These are phyloP conservation scores for Shargacucullia verbasci DNA, from an alignment of 2,888 invertebrate genomes.

Conservation along the genomic window DNA sequence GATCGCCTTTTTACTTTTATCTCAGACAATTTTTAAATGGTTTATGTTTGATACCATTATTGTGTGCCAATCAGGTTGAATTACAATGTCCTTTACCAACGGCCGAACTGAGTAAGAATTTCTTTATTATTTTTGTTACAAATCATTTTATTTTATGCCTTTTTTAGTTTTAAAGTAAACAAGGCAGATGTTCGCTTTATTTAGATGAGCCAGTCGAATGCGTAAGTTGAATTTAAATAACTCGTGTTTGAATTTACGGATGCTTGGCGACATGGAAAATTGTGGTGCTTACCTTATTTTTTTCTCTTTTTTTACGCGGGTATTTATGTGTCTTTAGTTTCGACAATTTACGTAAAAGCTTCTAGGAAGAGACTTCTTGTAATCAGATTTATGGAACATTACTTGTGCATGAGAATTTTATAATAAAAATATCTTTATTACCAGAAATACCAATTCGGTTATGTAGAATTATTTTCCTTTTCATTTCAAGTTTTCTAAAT, in stretches of 20 bases:
- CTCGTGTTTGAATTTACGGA: conserved; percentile 71
- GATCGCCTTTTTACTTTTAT: conserved; percentile 83
- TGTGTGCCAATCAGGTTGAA: conserved; percentile 89
- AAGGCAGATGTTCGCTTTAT: conserved; percentile 83
- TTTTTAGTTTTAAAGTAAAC: conserved; percentile 75
- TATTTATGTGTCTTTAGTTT: conserved; percentile 54
- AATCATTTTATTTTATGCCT: conserved; percentile 83
- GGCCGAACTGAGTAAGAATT: conserved; percentile 83
- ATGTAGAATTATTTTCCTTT: neutral
- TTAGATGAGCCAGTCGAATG: conserved; percentile 80
- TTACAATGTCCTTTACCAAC: conserved; percentile 87
- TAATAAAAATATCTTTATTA: conserved; percentile 2
- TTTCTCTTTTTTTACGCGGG: conserved; percentile 37
- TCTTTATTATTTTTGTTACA: conserved; percentile 82
- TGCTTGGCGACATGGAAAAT: conserved; percentile 53
- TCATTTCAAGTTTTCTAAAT: neutral
- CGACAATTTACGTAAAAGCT: conserved; percentile 51
- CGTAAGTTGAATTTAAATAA: conserved; percentile 78
- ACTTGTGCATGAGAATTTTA: conserved; percentile 10
- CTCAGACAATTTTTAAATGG: conserved; percentile 88
- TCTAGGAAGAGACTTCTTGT: conserved; percentile 45
- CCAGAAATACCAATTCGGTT: conserved; percentile 1
- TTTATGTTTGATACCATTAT: conserved; percentile 88
- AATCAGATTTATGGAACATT: conserved; percentile 31
- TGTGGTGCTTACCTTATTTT: conserved; percentile 42